These are phyloP conservation scores for Phycodurus eques DNA, from an alignment of 2,113 vertebrate species.

Conservation along the genomic window DNA sequence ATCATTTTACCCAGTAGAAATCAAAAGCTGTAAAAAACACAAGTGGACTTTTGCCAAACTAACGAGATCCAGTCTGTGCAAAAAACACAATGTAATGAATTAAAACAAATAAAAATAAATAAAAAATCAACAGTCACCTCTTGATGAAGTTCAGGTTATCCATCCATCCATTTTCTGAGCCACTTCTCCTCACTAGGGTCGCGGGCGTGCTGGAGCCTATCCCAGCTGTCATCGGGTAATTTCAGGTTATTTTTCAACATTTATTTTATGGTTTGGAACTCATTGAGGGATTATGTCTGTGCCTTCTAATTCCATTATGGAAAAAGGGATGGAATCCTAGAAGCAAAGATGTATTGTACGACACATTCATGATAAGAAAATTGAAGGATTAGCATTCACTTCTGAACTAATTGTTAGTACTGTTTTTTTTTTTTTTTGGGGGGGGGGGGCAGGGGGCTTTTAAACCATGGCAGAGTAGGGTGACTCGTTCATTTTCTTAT, in stretches of 20 bases:
- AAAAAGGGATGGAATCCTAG: background rate
- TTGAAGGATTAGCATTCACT: constrained; percentile 10
- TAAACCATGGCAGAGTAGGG: constrained; percentile 21
- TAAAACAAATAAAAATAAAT: background rate
- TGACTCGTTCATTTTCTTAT: background rate
- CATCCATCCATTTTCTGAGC: too few relatives aligned
- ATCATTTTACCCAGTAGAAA: background rate
- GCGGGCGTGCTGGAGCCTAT: too few relatives aligned
- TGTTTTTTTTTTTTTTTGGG: constrained; percentile 20
- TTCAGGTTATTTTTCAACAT: background rate
- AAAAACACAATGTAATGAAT: background rate
- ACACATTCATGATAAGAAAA: constrained; percentile 12
- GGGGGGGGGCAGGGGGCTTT: constrained; percentile 2
- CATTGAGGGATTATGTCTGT: background rate
- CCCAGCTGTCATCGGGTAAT: too few relatives aligned
- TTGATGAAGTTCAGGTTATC: background rate
- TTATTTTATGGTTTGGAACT: background rate
- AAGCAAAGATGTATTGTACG: background rate
- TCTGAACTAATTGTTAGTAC: constrained; percentile 23
- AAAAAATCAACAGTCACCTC: background rate
- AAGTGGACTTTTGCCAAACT: background rate
- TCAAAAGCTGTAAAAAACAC: background rate
- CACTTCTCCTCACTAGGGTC: too few relatives aligned
- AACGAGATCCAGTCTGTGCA: background rate
- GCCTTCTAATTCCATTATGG: background rate